Evolutionary conservation across 2,797 vertebrate species (phyloP), one percentile per base, ranked within the genome.

Genomic region (Taeniopygia guttata): DNA sequence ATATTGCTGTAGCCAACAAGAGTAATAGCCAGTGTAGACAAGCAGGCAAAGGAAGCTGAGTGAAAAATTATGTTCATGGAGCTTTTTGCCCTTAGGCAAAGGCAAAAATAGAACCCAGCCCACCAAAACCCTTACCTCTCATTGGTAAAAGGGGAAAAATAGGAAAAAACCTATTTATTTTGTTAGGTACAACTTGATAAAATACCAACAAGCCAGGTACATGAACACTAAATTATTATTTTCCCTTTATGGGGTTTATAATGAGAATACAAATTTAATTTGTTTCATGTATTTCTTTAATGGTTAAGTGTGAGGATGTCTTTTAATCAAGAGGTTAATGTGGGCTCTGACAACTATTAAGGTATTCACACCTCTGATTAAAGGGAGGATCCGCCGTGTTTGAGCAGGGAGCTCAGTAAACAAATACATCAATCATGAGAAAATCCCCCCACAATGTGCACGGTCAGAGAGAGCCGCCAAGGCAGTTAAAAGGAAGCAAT

Each of bases 331-430:
- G 85, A 94, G 80, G 76, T 86, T 89, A 81, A 89, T 58, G 63
- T 88, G 92, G 45, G 76, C 87, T 96, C 94, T 96, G 94, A 94
- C 94, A 93, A 90, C 82, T 92, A 26, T 91, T 86, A 82, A 92
- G 94, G 89, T 95, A 69, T 95, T 96, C 94, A 96, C 96, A 96
- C 94, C 92, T 97, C 92, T 97, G 96, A 97, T 96, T 96, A 97
- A 97, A 96, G 94, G 81, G 74, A 89, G 89, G 91, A 75, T 95
- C 1, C 16, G 89, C 72, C 20, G 32, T 89, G 91, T 92, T 90
- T 86, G 87, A 96, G 89, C 79, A 88, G 94, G 76, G 84, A 87
- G 58, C 87, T 93, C 0, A 0, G 94, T 93, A 95, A 96, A 97
- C 94, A 96, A 93, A 97, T 94, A 81, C 89, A 96, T 97, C 96